A percentile compares a stretch with the other conserved stretches of the same genome.
phyloP scores from a whole-genome alignment of 2,113 vertebrate species.

The Platysternon megacephalum region DNA sequence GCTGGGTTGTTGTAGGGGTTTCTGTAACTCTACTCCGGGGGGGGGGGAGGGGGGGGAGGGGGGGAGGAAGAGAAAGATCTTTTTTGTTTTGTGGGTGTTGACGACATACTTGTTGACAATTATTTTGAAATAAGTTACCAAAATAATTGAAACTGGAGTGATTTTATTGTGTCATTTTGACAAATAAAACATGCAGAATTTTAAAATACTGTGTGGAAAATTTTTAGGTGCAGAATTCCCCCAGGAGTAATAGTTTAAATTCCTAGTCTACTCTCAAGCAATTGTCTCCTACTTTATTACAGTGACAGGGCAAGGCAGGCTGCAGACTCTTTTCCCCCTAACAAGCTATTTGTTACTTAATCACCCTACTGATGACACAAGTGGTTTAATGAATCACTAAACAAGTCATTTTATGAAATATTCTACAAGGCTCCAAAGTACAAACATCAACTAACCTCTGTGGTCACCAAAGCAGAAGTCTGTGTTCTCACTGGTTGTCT shows the following conservation, averaged over 20 bases:
- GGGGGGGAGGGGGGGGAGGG: no score
- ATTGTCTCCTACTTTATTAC: neutral
- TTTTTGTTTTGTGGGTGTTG: no score
- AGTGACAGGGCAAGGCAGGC: neutral
- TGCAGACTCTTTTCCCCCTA: neutral
- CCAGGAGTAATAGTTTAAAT: neutral
- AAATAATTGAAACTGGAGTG: no score
- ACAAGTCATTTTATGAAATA: neutral
- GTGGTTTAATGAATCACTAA: neutral
- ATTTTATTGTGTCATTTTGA: no score
- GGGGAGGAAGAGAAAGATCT: no score
- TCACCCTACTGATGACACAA: neutral
- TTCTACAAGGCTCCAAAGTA: neutral
- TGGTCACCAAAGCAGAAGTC: neutral
- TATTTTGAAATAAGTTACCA: no score
- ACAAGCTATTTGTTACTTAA: neutral
- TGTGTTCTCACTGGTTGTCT: neutral
- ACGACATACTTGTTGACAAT: no score
- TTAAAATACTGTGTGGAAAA: no score
- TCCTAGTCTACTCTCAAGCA: neutral
- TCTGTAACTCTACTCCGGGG: no score
- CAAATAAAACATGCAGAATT: no score
- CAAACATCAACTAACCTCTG: conserved; percentile 48
- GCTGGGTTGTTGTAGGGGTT: no score
- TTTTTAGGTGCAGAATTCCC: no score